phyloP scores from a whole-genome alignment of 1,140 invertebrate species.

The Pinna nobilis region DNA sequence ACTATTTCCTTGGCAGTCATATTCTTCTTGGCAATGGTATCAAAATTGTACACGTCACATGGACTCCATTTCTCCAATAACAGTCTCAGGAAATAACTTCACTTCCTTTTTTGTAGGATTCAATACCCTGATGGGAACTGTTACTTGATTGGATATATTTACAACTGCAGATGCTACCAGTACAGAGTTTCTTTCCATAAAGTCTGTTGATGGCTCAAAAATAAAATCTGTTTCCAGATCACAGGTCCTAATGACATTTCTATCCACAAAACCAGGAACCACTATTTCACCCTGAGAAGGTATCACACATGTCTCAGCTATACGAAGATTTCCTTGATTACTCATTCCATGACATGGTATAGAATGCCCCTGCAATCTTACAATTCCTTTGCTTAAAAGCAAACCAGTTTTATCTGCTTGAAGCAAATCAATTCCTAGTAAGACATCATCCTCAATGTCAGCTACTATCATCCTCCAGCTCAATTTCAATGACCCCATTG shows the following conservation, averaged over 20 bases:
- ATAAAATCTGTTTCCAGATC: not conserved
- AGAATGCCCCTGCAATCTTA: slow-evolving; percentile 1
- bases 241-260: not conserved
- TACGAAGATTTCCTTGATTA: not conserved
- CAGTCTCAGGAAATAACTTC: not conserved
- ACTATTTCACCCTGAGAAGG: not conserved
- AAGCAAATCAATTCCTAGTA: slow-evolving; percentile 11
- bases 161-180: not conserved
- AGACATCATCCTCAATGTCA: not conserved
- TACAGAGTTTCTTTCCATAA: not conserved
- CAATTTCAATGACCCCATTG: not conserved
- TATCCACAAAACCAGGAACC: not conserved
- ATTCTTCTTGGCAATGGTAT: not conserved
- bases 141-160: not conserved
- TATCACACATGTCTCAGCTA: not conserved
- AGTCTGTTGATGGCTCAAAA: not conserved
- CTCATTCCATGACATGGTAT: slow-evolving; percentile 7
- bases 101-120: not conserved
- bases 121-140: not conserved
- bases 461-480: not conserved
- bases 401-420: not conserved
- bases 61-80: not conserved
- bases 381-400: slow-evolving; percentile 1
- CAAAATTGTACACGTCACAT: not conserved
- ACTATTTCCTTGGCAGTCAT: not conserved